Conservation (phyloP, 2,888 invertebrate genomes). For the Melieria picta region DNA sequence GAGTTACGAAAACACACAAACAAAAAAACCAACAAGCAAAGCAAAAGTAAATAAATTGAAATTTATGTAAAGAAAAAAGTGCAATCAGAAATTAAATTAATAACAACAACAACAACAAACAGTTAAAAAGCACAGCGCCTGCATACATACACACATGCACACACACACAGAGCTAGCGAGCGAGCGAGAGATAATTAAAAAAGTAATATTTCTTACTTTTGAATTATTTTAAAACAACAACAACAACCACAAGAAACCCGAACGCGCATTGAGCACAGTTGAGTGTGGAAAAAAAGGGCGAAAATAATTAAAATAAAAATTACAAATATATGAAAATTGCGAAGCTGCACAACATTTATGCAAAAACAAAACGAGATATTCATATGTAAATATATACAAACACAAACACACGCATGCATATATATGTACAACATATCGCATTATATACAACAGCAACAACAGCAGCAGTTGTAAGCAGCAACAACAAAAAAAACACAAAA, state of each 20-base stretch:
- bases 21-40: slow-evolving; percentile 30
- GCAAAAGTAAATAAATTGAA: slow-evolving; percentile 37
- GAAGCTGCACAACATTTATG: slow-evolving; percentile 38
- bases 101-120: slow-evolving; percentile 36
- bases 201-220: slow-evolving; percentile 51
- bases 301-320: slow-evolving; percentile 33
- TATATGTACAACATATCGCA: slow-evolving; percentile 27
- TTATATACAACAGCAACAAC: slow-evolving; percentile 5
- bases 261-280: too few species aligned
- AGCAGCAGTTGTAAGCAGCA: not conserved
- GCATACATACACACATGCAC: not conserved
- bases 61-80: slow-evolving; percentile 31
- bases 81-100: slow-evolving; percentile 37
- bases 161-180: not conserved
- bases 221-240: slow-evolving; percentile 52
- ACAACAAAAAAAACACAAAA: not conserved
- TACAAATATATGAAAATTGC: slow-evolving; percentile 44
- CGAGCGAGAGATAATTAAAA: slow-evolving; percentile 49
- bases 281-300: slow-evolving; percentile 32
- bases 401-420: slow-evolving; percentile 35
- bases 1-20: slow-evolving; percentile 45
- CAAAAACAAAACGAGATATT: slow-evolving; percentile 23
- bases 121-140: not conserved
- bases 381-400: slow-evolving; percentile 10
- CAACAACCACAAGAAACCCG: slow-evolving; percentile 9